A percentile compares a stretch with the other conserved stretches of the same genome.
These are phyloP conservation scores for Eulithis prunata DNA, from an alignment of 2,888 invertebrate species.

Conservation along the genomic window DNA sequence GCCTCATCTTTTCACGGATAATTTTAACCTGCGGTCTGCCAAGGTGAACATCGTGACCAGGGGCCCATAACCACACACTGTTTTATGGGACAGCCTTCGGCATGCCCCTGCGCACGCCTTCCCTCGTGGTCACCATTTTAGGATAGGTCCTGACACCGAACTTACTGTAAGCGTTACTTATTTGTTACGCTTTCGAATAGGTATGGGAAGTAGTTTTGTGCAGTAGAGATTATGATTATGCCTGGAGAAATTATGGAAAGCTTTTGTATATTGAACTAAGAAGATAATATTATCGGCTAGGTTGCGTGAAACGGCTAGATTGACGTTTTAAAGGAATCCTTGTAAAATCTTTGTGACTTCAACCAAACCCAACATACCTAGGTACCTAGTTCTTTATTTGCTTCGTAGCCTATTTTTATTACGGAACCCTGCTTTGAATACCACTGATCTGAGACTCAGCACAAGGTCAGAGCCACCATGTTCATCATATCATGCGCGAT, in stretches of 20 bases:
- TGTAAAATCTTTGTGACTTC: no score
- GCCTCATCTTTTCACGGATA: conserved; percentile 30
- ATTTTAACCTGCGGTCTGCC: conserved; percentile 36
- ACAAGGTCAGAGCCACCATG: no score
- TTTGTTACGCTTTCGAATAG: conserved; percentile 45
- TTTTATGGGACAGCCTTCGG: conserved; percentile 61
- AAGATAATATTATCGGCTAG: no score
- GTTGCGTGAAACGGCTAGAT: no score
- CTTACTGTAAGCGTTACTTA: conserved; percentile 46
- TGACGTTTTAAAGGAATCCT: no score
- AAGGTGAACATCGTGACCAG: conserved; percentile 52
- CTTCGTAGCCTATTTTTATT: no score
- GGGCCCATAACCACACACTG: conserved; percentile 49
- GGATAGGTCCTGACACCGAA: conserved; percentile 58
- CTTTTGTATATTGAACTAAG: no score
- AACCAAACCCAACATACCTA: no score
- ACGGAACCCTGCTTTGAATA: no score
- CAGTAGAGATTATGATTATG: conserved; percentile 10
- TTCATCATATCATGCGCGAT: no score
- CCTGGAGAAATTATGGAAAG: background rate
- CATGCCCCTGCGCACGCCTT: conserved; percentile 59
- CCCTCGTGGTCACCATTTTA: conserved; percentile 62
- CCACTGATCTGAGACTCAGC: no score
- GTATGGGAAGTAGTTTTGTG: conserved; percentile 20
- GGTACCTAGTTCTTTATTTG: no score